Conservation (phyloP, 2,888 invertebrate genomes). For the Diloba caeruleocephala region DNA sequence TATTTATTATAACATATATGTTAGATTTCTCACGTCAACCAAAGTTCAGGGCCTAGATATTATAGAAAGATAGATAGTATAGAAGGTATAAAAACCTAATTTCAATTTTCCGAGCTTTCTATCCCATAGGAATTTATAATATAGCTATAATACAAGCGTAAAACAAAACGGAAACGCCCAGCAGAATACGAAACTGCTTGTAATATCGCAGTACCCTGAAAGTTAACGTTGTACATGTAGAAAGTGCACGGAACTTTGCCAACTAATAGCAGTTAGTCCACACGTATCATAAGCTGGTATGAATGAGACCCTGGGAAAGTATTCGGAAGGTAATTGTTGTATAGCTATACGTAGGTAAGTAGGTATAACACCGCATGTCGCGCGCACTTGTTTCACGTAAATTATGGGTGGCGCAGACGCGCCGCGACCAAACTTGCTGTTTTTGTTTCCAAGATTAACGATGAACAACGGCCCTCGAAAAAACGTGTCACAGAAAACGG, state of each 20-base stretch:
- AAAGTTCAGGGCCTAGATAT: too few species aligned
- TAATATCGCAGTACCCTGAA: slow-evolving; percentile 29
- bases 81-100: slow-evolving; percentile 12
- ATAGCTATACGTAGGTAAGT: slow-evolving; percentile 35
- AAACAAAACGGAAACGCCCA: slow-evolving; percentile 13
- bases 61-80: too few species aligned
- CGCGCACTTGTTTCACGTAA: slow-evolving; percentile 81
- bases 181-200: slow-evolving; percentile 26
- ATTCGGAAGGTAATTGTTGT: slow-evolving; percentile 67
- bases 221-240: slow-evolving; percentile 32
- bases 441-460: slow-evolving; percentile 88
- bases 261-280: slow-evolving; percentile 41
- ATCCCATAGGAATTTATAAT: slow-evolving; percentile 28
- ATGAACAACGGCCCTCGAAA: slow-evolving; percentile 85
- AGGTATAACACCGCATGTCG: slow-evolving; percentile 75
- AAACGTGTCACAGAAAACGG: slow-evolving; percentile 85
- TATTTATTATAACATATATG: too few species aligned
- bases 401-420: slow-evolving; percentile 78
- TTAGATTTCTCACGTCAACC: too few species aligned
- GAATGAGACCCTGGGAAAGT: slow-evolving; percentile 38
- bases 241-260: slow-evolving; percentile 44
- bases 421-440: slow-evolving; percentile 80
- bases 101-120: slow-evolving; percentile 21
- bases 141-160: slow-evolving; percentile 16
- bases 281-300: slow-evolving; percentile 41